Conservation (phyloP, 2,113 vertebrate genomes). For the Chloebia gouldiae region DNA sequence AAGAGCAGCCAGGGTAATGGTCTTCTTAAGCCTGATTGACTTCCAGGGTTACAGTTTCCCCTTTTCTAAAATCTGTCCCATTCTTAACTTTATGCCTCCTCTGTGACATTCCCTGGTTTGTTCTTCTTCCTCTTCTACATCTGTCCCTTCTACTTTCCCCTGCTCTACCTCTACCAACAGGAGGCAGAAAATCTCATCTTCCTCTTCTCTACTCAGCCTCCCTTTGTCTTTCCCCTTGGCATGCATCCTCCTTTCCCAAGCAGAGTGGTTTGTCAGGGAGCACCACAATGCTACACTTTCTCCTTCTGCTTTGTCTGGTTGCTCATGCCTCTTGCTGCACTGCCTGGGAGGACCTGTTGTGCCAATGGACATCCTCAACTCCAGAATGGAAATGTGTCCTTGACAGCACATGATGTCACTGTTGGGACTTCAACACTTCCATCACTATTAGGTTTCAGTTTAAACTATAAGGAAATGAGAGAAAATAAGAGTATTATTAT, state of each 20-base stretch:
- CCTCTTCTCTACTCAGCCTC: background rate
- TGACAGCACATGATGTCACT: background rate
- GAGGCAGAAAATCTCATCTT: background rate
- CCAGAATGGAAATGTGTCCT: background rate
- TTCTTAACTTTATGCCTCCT: background rate
- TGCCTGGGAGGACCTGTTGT: background rate
- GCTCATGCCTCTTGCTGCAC: background rate
- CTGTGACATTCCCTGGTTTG: background rate
- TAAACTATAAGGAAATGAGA: background rate
- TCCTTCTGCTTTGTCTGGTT: background rate
- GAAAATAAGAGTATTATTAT: background rate
- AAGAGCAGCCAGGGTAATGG: background rate
- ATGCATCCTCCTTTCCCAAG: background rate
- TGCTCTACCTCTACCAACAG: rapidly evolving
- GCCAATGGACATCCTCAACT: background rate
- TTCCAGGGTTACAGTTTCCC: background rate
- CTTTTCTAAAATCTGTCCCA: background rate
- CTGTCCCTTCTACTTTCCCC: background rate
- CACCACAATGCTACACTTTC: background rate
- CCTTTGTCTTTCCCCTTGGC: background rate
- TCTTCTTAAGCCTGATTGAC: background rate
- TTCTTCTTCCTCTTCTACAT: background rate
- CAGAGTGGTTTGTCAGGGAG: background rate
- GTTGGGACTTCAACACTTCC: background rate
- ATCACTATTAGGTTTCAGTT: background rate